A percentile compares a stretch with the other conserved stretches of the same genome.
phyloP scores from a whole-genome alignment of 2,888 invertebrate species.

The Brachylomia viminalis region DNA sequence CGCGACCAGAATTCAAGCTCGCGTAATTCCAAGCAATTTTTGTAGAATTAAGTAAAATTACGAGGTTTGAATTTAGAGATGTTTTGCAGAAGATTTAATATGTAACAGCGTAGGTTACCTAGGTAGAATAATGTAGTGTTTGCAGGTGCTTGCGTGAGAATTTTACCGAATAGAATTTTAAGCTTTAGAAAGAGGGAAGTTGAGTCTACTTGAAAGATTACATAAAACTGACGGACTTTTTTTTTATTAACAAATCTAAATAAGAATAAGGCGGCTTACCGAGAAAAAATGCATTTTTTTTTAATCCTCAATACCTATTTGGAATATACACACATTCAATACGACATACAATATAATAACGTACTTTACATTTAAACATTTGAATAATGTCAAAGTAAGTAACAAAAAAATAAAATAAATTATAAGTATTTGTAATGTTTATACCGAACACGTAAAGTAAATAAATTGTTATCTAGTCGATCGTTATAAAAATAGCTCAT shows the following conservation, averaged over 20 bases:
- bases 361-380: neutral
- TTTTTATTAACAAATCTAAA: neutral
- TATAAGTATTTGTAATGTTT: neutral
- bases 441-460: neutral
- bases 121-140: constrained; percentile 27
- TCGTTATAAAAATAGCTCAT: constrained; percentile 1
- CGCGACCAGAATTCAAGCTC: constrained; percentile 46
- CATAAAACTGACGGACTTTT: too few relatives aligned
- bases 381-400: neutral
- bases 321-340: neutral
- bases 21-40: constrained; percentile 37
- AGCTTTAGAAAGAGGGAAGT: neutral
- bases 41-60: constrained; percentile 51
- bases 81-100: constrained; percentile 36
- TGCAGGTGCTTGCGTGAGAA: constrained; percentile 13
- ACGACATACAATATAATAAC: neutral
- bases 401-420: neutral
- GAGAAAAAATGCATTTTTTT: neutral
- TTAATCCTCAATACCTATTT: neutral
- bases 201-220: neutral
- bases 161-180: constrained; percentile 16
- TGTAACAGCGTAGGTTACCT: constrained; percentile 48
- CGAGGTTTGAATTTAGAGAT: constrained; percentile 57
- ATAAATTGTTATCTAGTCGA: neutral
- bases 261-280: too few relatives aligned